A percentile compares a stretch with the other conserved stretches of the same genome.
phyloP scores from a whole-genome alignment of 2,888 invertebrate species.

The Thysanoteuthis rhombus region DNA sequence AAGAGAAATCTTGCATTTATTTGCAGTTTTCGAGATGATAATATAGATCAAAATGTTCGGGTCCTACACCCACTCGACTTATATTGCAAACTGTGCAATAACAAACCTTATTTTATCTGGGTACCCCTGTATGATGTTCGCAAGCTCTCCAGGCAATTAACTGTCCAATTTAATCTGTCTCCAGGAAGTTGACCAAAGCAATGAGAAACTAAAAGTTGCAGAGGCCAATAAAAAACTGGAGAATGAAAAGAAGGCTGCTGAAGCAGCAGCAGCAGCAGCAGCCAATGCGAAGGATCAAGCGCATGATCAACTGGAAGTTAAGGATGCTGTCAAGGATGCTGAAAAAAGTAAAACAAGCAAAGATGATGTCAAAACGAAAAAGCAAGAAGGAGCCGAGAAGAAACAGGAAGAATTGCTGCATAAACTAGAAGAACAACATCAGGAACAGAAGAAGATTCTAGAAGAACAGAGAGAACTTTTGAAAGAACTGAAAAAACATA shows the following conservation, averaged over 20 bases:
- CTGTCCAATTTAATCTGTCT: not conserved
- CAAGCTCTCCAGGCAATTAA: too few relatives aligned
- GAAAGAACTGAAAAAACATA: constrained; percentile 61
- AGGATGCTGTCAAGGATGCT: constrained; percentile 32
- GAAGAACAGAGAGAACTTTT: constrained; percentile 62
- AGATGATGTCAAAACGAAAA: constrained; percentile 36
- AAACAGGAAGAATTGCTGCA: constrained; percentile 47
- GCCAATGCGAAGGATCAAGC: not conserved
- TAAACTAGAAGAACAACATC: constrained; percentile 56
- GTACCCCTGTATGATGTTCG: too few relatives aligned
- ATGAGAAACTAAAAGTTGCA: constrained; percentile 33
- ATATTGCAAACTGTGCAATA: too few relatives aligned
- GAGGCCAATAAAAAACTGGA: constrained; percentile 28
- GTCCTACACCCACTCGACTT: too few relatives aligned
- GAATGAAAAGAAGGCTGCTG: not conserved
- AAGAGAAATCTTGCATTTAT: too few relatives aligned
- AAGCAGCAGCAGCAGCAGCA: not conserved
- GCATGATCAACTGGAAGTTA: constrained; percentile 22
- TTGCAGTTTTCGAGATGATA: too few relatives aligned
- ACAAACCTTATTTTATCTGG: too few relatives aligned
- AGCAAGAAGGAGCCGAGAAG: constrained; percentile 39
- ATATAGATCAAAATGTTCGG: too few relatives aligned
- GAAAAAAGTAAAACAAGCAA: constrained; percentile 26
- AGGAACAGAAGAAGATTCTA: constrained; percentile 58
- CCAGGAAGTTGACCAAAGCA: not conserved